A percentile compares a stretch with the other conserved stretches of the same genome.
Evolutionary conservation across 2,888 invertebrate species (phyloP).

Genomic region (Conistra vaccinii): DNA sequence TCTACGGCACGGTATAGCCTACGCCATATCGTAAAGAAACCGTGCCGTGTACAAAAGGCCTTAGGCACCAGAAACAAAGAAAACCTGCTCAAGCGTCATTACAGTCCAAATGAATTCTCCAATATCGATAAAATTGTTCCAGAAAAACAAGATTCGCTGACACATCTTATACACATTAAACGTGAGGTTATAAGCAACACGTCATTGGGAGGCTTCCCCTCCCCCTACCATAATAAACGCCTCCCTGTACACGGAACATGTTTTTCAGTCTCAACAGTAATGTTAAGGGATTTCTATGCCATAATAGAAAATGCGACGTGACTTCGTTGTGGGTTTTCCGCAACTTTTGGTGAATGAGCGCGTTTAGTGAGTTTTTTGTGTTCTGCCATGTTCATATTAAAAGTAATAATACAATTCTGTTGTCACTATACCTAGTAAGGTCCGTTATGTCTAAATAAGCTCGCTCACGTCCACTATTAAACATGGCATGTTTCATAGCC

Average conservation of each 20-base stretch:
- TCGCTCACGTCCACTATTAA: slow-evolving; percentile 30
- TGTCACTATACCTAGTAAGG: neutral
- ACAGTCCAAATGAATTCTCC: slow-evolving; percentile 28
- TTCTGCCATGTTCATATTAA: neutral
- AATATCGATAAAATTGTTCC: slow-evolving; percentile 45
- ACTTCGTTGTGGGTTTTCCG: slow-evolving; percentile 12
- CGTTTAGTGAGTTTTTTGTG: neutral
- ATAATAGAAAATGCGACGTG: slow-evolving; percentile 68
- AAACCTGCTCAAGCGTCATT: slow-evolving; percentile 13
- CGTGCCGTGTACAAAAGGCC: too few relatives aligned
- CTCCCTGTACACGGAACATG: slow-evolving; percentile 61
- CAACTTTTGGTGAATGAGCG: neutral
- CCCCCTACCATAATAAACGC: slow-evolving; percentile 29
- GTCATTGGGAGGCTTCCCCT: slow-evolving; percentile 48
- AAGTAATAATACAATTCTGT: neutral
- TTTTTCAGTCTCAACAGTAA: slow-evolving; percentile 68
- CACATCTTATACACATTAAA: slow-evolving; percentile 63
- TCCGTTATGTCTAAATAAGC: slow-evolving; percentile 6
- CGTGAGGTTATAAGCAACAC: slow-evolving; percentile 60
- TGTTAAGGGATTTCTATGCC: slow-evolving; percentile 70
- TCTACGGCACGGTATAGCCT: too few relatives aligned
- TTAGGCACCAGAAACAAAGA: neutral
- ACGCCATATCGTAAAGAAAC: too few relatives aligned
- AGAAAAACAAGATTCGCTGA: slow-evolving; percentile 62
- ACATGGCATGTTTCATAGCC: slow-evolving; percentile 41